phyloP scores from a whole-genome alignment of 2,888 invertebrate genomes.

The Pseudoips prasinana region DNA sequence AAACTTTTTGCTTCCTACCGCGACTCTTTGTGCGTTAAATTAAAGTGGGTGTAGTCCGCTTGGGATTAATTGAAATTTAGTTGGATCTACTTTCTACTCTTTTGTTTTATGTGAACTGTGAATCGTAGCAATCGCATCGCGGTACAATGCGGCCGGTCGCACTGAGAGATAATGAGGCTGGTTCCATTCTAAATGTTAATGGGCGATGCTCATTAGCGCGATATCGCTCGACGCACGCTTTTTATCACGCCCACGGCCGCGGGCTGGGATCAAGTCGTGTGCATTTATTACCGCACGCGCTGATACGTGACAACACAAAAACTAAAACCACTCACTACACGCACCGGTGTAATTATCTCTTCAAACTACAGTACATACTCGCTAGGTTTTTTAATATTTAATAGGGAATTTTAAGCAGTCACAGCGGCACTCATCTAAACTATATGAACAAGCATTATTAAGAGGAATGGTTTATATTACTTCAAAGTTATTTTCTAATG shows the following conservation, averaged over 20 bases:
- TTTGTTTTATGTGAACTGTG: slow-evolving; percentile 18
- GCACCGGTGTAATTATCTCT: no score
- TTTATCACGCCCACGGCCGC: slow-evolving; percentile 3
- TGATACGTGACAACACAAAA: background rate
- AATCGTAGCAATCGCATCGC: slow-evolving; percentile 2
- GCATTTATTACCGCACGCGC: background rate
- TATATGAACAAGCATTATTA: no score
- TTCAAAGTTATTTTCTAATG: no score
- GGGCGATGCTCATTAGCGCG: slow-evolving; percentile 12
- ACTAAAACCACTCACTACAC: background rate
- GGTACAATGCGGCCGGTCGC: slow-evolving; percentile 15
- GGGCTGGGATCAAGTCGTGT: no score
- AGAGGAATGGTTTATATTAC: no score
- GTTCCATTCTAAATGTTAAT: slow-evolving; percentile 12
- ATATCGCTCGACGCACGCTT: slow-evolving; percentile 5
- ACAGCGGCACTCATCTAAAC: no score
- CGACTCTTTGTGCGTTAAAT: slow-evolving; percentile 7
- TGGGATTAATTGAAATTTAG: slow-evolving; percentile 19
- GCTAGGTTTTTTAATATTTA: no score
- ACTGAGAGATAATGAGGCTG: slow-evolving; percentile 19
- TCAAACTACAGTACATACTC: no score
- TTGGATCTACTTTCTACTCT: slow-evolving; percentile 17
- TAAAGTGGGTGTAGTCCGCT: slow-evolving; percentile 6
- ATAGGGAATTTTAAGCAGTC: no score
- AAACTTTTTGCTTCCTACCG: slow-evolving; percentile 6